These are phyloP conservation scores for Intellagama lesueurii DNA, from an alignment of 2,797 vertebrate genomes.

Conservation along the genomic window DNA sequence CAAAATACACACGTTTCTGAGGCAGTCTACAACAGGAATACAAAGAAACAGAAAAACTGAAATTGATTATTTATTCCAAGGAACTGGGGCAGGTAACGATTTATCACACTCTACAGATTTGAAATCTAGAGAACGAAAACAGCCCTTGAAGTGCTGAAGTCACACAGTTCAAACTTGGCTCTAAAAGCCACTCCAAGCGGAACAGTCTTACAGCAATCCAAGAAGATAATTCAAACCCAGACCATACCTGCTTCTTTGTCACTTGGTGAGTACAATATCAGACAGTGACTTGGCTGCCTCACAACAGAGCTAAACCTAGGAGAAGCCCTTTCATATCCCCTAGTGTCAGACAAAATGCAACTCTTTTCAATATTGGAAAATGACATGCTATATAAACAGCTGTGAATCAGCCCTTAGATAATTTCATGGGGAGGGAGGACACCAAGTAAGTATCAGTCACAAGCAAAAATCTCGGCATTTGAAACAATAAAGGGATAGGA, in stretches of 20 bases:
- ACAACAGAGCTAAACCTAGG: neutral
- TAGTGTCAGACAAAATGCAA: neutral
- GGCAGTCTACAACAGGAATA: no score
- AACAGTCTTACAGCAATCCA: neutral
- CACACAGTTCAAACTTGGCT: neutral
- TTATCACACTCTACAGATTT: neutral
- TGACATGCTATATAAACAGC: neutral
- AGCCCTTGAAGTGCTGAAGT: neutral
- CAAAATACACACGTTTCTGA: no score
- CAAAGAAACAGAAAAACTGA: no score
- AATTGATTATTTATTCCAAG: neutral
- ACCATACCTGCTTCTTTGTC: neutral
- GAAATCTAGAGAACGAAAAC: neutral
- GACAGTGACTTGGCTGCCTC: neutral
- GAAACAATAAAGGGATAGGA: neutral
- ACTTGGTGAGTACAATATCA: neutral
- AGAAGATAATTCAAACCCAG: neutral
- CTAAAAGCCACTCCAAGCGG: neutral
- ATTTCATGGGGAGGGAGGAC: neutral
- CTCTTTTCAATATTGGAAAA: neutral
- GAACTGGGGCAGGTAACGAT: neutral
- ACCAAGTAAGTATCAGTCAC: neutral
- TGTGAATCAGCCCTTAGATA: neutral
- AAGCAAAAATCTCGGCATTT: fast-evolving
- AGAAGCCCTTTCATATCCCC: neutral